phyloP scores from a whole-genome alignment of 2,888 invertebrate genomes.

The Morpho helenor region DNA sequence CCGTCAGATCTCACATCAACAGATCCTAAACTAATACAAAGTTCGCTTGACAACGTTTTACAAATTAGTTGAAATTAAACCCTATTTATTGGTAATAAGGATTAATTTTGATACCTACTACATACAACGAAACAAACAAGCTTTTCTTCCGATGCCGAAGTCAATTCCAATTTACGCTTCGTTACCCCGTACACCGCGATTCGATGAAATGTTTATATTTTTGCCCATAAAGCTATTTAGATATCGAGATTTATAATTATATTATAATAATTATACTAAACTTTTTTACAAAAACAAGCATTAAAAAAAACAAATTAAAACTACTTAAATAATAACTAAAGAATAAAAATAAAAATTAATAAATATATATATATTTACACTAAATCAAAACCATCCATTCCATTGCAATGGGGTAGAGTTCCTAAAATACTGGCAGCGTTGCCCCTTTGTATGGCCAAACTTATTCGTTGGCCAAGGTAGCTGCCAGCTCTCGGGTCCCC shows the following conservation, averaged over 20 bases:
- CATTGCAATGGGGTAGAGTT: too few relatives aligned
- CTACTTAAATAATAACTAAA: too few relatives aligned
- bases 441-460: too few relatives aligned
- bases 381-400: too few relatives aligned
- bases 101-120: constrained; percentile 14
- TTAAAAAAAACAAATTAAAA: too few relatives aligned
- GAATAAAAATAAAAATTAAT: too few relatives aligned
- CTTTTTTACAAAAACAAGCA: too few relatives aligned
- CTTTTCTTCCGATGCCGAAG: constrained; percentile 39
- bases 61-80: constrained; percentile 24
- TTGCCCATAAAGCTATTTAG: constrained; percentile 2
- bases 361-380: too few relatives aligned
- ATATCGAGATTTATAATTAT: background rate
- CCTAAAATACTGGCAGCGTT: too few relatives aligned
- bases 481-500: too few relatives aligned
- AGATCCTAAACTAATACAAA: constrained; percentile 46
- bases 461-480: too few relatives aligned
- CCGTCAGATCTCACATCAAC: constrained; percentile 30
- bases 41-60: constrained; percentile 27
- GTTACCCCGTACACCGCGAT: constrained; percentile 39
- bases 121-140: constrained; percentile 37
- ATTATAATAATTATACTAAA: too few relatives aligned
- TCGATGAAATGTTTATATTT: constrained; percentile 33
- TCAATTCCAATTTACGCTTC: constrained; percentile 49
- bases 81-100: constrained; percentile 31